phyloP scores from a whole-genome alignment of 2,888 invertebrate genomes.

The Cephus pygmeus region DNA sequence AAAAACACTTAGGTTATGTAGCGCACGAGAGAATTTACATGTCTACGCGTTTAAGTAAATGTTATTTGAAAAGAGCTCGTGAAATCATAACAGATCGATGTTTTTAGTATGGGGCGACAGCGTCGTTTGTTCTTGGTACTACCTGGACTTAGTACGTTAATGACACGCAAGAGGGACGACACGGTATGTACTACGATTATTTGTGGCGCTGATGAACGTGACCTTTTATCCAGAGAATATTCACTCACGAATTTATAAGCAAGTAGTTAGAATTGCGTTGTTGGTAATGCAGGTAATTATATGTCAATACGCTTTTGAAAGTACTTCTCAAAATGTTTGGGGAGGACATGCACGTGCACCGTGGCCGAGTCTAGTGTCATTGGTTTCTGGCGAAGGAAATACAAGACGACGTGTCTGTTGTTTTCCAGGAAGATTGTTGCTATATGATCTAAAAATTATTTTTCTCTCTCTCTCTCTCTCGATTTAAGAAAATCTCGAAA shows the following conservation, averaged over 20 bases:
- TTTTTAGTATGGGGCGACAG: background rate
- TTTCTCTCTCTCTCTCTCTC: slow-evolving; percentile 10
- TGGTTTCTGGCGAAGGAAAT: slow-evolving; percentile 1
- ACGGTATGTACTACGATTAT: background rate
- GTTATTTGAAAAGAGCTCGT: background rate
- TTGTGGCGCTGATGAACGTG: background rate
- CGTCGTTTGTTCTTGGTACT: background rate
- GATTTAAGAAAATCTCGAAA: background rate
- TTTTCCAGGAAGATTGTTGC: too few species aligned
- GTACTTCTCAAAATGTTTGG: background rate
- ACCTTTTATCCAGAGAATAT: too few species aligned
- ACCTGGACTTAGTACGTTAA: background rate
- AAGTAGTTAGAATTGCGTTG: background rate
- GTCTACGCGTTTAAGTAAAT: background rate
- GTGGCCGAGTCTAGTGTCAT: background rate
- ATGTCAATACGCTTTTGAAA: background rate
- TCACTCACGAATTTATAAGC: background rate
- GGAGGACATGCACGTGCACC: background rate
- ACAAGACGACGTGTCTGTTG: background rate
- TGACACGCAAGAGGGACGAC: background rate
- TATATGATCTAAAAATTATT: background rate
- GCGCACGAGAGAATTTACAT: background rate
- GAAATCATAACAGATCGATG: background rate
- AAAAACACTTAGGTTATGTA: background rate
- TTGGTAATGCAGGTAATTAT: background rate